Evolutionary conservation across 1,140 invertebrate species (phyloP).

Genomic region (Brachystomella parvula): DNA sequence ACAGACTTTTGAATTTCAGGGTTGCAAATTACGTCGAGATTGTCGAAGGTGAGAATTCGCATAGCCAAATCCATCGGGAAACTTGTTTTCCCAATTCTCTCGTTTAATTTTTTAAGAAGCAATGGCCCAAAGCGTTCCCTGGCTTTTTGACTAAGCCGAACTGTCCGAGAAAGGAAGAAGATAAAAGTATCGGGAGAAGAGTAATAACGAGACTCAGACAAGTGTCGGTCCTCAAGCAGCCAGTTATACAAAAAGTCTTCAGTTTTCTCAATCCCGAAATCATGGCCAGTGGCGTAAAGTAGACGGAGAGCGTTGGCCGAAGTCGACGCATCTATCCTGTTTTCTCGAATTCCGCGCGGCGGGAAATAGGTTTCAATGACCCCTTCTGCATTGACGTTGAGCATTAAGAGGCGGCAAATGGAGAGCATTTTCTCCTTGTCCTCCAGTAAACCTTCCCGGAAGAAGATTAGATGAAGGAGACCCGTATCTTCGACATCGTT

Average conservation of each 20-base stretch:
- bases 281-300: background rate
- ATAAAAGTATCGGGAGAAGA: constrained; percentile 17
- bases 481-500: constrained; percentile 17
- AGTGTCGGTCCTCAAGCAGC: constrained; percentile 1
- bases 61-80: constrained; percentile 16
- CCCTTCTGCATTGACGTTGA: constrained; percentile 10
- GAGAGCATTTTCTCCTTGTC: background rate
- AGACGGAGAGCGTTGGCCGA: constrained; percentile 13
- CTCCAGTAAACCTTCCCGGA: constrained; percentile 9
- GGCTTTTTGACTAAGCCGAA: background rate
- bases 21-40: background rate
- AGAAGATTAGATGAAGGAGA: background rate
- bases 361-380: constrained; percentile 13
- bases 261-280: background rate
- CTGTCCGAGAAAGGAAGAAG: constrained; percentile 8
- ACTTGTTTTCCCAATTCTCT: background rate
- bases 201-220: constrained; percentile 6
- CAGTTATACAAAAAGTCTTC: constrained; percentile 16
- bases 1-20: background rate
- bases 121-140: constrained; percentile 3
- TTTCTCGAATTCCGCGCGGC: background rate
- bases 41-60: constrained; percentile 12
- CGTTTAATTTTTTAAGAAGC: constrained; percentile 1
- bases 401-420: constrained; percentile 7
- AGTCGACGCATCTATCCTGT: constrained; percentile 4